Percentiles rank a stretch among this genome's conserved stretches.
phyloP scores from a whole-genome alignment of 2,888 invertebrate species.

The Eupithecia exiguata region DNA sequence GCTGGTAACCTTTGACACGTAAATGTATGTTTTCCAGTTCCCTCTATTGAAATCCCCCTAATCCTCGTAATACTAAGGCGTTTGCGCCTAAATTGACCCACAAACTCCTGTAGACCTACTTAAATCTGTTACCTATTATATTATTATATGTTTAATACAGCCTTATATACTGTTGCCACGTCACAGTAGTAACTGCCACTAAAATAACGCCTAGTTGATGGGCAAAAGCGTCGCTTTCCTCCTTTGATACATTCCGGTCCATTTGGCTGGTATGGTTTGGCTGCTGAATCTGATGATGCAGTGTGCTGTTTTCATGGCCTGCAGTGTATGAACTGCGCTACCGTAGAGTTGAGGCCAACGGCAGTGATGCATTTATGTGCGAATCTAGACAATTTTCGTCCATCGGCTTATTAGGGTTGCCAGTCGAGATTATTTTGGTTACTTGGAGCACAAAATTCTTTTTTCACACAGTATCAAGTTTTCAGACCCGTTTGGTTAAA shows the following conservation, averaged over 20 bases:
- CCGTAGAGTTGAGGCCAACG: slow-evolving; percentile 67
- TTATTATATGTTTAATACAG: too few relatives aligned
- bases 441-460: background rate
- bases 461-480: background rate
- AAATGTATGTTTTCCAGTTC: too few relatives aligned
- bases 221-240: too few relatives aligned
- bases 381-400: slow-evolving; percentile 28
- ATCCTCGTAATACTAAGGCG: too few relatives aligned
- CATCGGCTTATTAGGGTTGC: background rate
- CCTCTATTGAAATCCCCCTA: too few relatives aligned
- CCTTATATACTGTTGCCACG: too few relatives aligned
- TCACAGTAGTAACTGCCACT: too few relatives aligned
- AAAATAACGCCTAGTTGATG: too few relatives aligned
- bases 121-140: too few relatives aligned
- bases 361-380: slow-evolving; percentile 36
- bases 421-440: background rate
- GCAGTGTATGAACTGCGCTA: slow-evolving; percentile 58
- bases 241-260: background rate
- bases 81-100: too few relatives aligned
- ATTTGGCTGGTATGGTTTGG: background rate
- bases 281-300: background rate
- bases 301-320: slow-evolving; percentile 39
- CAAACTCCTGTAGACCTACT: too few relatives aligned
- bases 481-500: background rate
- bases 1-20: too few relatives aligned